These are phyloP conservation scores for Propithecus coquereli DNA, from an alignment of 2,113 vertebrate species.

Conservation along the genomic window DNA sequence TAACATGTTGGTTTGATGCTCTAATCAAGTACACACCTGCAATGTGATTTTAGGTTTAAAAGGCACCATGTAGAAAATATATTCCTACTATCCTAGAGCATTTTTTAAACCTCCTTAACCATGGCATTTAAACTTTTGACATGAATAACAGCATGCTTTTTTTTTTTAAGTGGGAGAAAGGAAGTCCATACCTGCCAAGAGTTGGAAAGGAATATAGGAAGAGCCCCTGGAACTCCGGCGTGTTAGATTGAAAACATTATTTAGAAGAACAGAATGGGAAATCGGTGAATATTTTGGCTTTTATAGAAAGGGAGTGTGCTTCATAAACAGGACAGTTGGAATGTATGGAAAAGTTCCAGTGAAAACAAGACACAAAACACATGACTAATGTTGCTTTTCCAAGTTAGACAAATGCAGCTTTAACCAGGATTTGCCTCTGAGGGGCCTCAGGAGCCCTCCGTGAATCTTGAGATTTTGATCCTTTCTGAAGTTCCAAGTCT, in stretches of 20 bases:
- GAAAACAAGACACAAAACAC: slow-evolving; percentile 75
- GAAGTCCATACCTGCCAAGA: slow-evolving; percentile 55
- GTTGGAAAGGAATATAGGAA: slow-evolving; percentile 63
- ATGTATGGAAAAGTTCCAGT: slow-evolving; percentile 77
- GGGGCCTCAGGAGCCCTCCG: slow-evolving; percentile 42
- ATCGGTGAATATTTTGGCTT: slow-evolving; percentile 72
- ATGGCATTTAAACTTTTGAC: slow-evolving; percentile 23
- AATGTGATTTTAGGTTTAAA: slow-evolving; percentile 10
- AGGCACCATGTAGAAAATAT: not conserved
- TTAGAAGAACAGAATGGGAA: slow-evolving; percentile 69
- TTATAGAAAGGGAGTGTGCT: slow-evolving; percentile 75
- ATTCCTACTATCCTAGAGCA: not conserved
- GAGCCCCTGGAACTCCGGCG: slow-evolving; percentile 32
- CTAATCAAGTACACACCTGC: not conserved
- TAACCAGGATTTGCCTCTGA: slow-evolving; percentile 61
- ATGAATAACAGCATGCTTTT: not conserved
- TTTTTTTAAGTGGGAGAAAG: not conserved
- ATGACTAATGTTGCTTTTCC: slow-evolving; percentile 73
- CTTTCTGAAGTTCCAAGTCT: not conserved
- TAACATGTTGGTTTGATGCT: not conserved
- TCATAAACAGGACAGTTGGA: slow-evolving; percentile 76
- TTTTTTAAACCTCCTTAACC: not conserved
- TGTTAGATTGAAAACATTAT: slow-evolving; percentile 69
- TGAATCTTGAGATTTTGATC: slow-evolving; percentile 28
- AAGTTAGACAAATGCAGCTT: slow-evolving; percentile 66